Evolutionary conservation across 2,113 vertebrate species (phyloP).

Genomic region (Rallus limicola): DNA sequence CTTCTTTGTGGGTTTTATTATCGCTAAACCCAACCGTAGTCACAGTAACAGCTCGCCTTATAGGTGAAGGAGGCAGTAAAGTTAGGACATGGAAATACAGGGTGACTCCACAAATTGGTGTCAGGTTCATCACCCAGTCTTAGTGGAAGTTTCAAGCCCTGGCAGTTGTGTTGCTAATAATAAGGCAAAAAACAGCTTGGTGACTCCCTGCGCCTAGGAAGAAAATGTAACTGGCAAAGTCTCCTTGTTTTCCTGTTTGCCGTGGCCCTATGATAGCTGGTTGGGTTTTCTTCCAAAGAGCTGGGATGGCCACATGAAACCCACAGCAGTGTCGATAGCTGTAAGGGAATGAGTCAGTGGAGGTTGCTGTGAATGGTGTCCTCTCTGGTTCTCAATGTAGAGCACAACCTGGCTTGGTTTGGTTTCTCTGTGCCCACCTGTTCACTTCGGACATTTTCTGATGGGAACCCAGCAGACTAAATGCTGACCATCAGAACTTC

Average conservation of each 20-base stretch:
- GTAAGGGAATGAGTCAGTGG: background rate
- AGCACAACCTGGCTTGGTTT: background rate
- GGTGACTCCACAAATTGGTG: background rate
- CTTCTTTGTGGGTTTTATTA: background rate
- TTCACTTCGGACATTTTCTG: background rate
- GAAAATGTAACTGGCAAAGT: background rate
- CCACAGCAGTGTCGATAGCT: rapidly evolving
- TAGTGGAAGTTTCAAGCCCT: background rate
- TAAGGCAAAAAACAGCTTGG: background rate
- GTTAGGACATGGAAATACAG: background rate
- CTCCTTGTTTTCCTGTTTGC: background rate
- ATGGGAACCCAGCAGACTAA: background rate
- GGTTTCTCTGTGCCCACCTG: background rate
- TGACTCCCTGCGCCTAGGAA: background rate
- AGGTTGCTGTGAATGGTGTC: background rate
- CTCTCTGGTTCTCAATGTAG: background rate
- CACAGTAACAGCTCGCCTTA: rapidly evolving
- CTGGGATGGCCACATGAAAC: background rate
- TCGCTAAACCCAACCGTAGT: background rate
- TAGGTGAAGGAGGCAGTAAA: background rate
- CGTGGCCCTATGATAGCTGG: background rate
- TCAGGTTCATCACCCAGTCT: background rate
- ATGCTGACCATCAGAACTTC: background rate
- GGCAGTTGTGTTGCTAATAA: background rate
- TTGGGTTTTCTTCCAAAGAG: background rate